Evolutionary conservation across 1,140 invertebrate species (phyloP).

Genomic region (Hetaerina americana): DNA sequence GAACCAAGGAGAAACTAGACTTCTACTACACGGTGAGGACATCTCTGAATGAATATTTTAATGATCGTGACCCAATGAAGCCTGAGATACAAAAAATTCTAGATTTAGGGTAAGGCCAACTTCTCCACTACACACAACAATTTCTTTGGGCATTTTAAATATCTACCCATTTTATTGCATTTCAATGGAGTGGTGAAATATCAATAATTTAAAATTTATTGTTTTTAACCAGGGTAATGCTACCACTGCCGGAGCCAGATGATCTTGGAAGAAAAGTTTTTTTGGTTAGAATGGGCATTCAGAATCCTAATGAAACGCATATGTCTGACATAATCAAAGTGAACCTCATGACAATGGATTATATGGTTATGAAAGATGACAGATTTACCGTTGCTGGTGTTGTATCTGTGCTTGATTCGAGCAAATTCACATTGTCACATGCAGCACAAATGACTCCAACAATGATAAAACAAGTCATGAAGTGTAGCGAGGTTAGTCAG

Average conservation of each 20-base stretch:
- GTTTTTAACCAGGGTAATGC: conserved; percentile 15
- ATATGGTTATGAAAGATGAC: conserved; percentile 32
- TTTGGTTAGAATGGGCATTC: conserved; percentile 31
- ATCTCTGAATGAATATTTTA: conserved; percentile 41
- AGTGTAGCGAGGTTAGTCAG: conserved; percentile 20
- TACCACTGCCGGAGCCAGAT: conserved; percentile 25
- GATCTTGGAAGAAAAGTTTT: conserved; percentile 34
- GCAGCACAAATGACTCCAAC: conserved; percentile 18
- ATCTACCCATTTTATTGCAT: too few relatives aligned
- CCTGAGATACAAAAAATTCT: conserved; percentile 23
- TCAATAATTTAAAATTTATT: background rate
- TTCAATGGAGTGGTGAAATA: too few relatives aligned
- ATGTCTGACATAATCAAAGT: conserved; percentile 28
- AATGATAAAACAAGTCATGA: conserved; percentile 21
- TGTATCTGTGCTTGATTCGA: conserved; percentile 19
- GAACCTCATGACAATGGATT: conserved; percentile 31
- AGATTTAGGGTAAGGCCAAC: conserved; percentile 21
- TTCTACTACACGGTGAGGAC: conserved; percentile 43
- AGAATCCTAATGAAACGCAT: conserved; percentile 24
- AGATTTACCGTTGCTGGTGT: conserved; percentile 17
- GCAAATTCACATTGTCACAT: conserved; percentile 17
- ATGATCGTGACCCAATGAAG: conserved; percentile 26
- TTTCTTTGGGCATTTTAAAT: too few relatives aligned
- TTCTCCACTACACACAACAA: too few relatives aligned
- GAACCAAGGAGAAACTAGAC: conserved; percentile 48